Conservation (phyloP, 2,888 invertebrate species). For the Dastarcus helophoroides region DNA sequence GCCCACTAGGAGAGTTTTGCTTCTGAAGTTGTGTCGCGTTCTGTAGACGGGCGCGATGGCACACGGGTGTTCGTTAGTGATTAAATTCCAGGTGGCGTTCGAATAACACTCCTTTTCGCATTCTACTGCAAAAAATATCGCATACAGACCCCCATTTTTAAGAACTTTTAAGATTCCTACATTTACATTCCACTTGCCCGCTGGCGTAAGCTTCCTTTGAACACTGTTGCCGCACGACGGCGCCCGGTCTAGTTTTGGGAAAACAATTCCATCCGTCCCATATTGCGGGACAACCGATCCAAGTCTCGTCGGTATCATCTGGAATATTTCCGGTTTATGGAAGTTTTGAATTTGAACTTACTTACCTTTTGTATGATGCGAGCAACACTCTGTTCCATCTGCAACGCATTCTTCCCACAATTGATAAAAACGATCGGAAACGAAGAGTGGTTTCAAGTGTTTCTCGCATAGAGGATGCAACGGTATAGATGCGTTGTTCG, state of each 20-base stretch:
- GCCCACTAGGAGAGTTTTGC: slow-evolving; percentile 42
- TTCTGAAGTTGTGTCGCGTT: slow-evolving; percentile 43
- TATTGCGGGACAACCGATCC: slow-evolving; percentile 44
- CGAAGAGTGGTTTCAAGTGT: too few species aligned
- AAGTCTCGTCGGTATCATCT: neutral
- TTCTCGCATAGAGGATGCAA: too few species aligned
- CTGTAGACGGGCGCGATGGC: slow-evolving; percentile 43
- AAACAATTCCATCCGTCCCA: slow-evolving; percentile 59
- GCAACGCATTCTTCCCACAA: too few species aligned
- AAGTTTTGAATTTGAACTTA: too few species aligned
- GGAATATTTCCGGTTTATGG: neutral
- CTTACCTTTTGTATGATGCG: too few species aligned
- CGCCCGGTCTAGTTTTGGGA: slow-evolving; percentile 35
- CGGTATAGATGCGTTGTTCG: too few species aligned
- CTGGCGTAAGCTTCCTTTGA: slow-evolving; percentile 49
- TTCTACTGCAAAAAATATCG: slow-evolving; percentile 37
- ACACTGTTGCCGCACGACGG: slow-evolving; percentile 40
- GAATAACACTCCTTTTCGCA: slow-evolving; percentile 44
- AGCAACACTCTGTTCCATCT: too few species aligned
- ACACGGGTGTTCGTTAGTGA: slow-evolving; percentile 48
- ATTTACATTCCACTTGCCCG: slow-evolving; percentile 42
- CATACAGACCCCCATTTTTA: neutral
- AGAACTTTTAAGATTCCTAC: slow-evolving; percentile 33
- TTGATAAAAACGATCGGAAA: too few species aligned
- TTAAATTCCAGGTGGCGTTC: slow-evolving; percentile 46